Evolutionary conservation across 2,888 invertebrate genomes (phyloP), one percentile per base, ranked within the genome.

Genomic region (Platerodrilus igneus): DNA sequence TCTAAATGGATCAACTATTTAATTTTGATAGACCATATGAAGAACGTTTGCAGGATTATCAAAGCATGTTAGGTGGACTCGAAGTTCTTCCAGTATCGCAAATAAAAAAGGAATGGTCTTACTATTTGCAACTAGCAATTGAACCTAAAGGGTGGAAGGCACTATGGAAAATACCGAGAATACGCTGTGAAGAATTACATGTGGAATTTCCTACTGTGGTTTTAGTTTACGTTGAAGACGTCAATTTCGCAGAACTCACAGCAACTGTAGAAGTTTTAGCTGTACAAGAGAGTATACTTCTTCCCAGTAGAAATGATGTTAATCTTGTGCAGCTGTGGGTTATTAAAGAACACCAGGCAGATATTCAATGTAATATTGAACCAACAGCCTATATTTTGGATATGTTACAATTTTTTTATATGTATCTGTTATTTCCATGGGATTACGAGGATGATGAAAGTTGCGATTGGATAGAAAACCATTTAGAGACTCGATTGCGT

Each of bases 101-200:
- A 49, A 70, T 79, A 3, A 64, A 64, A 26, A 60, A 67, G 3
- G 75, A 75, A 59, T 79, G 78, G 78, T 61, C 68, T 3, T 72
- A 67, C 50, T 73, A 72, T 48, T 56, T 77, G 0, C 79, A 82
- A 53, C 53, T 79, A 14, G 64, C 76, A 1, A 65, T 82, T 2
- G 82, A 83, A 51, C 78, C 78, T 0, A 74, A 73, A 0, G 82
- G 82, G 0, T 83, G 82, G 82, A 78, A 79, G 53, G 81, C 79
- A 0, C 53, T 83, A 4, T 83, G 83, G 83, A 82, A 81, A 62
- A 72, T 83, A 6, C 77, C 81, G 0, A 74, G 80, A 36, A 59
- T 71, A 3, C 77, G 74, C 19, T 82, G 82, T 54, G 77, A 78
- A 53, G 72, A 73, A 42, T 75, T 80, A 64, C 73, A 77, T 44